Conservation (phyloP, 2,113 vertebrate genomes). For the Pantherophis guttatus region DNA sequence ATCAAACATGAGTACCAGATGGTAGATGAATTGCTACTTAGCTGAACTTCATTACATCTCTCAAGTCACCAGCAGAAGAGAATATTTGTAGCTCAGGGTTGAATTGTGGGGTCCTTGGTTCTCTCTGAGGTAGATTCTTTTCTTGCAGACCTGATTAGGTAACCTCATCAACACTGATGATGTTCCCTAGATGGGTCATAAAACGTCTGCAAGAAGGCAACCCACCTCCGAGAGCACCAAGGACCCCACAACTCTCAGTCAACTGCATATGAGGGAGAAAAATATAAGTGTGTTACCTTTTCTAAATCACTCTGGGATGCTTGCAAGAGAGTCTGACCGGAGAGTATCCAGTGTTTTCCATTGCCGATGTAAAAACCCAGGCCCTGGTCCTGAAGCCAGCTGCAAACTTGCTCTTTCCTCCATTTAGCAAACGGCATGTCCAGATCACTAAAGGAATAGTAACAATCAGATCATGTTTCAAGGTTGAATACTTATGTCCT, state of each 20-base stretch:
- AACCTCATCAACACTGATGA: not conserved
- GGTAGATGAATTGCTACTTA: not conserved
- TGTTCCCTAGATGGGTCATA: not conserved
- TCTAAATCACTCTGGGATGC: slow-evolving; percentile 95
- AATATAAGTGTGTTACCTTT: slow-evolving; percentile 74
- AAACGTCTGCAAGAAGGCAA: not conserved
- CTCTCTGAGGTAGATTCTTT: not conserved
- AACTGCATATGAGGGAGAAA: too few species aligned
- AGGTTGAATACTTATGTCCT: not conserved
- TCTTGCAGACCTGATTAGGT: not conserved
- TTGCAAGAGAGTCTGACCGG: slow-evolving; percentile 93
- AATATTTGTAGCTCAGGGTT: not conserved
- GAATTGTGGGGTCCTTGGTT: not conserved
- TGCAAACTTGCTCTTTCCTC: slow-evolving; percentile 94
- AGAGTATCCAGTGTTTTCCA: slow-evolving; percentile 88
- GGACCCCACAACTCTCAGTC: not conserved
- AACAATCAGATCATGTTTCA: not conserved
- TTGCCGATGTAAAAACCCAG: slow-evolving; percentile 84
- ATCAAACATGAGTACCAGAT: not conserved
- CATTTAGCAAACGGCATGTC: slow-evolving; percentile 95
- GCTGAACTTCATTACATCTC: not conserved
- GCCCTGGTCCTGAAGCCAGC: slow-evolving; percentile 93
- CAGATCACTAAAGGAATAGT: slow-evolving; percentile 76
- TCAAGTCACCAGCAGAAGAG: not conserved
- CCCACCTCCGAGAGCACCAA: not conserved